phyloP scores from a whole-genome alignment of 2,113 vertebrate species.

The Carettochelys insculpta region DNA sequence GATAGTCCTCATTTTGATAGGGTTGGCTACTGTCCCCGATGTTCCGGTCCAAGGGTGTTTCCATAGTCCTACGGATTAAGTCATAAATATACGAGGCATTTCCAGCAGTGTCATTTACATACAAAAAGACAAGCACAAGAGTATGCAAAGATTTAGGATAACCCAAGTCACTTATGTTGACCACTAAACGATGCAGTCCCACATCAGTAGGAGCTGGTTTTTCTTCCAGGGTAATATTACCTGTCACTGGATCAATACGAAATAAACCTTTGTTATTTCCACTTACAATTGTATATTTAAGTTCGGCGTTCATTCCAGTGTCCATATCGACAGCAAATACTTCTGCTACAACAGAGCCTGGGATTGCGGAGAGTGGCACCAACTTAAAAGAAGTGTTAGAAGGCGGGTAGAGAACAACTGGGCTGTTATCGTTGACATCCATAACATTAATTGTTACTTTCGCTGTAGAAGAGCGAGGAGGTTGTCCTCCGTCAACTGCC shows the following conservation, averaged over 20 bases:
- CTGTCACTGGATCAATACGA: conserved; percentile 96
- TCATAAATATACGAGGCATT: conserved; percentile 94
- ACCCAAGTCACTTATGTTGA: conserved; percentile 97
- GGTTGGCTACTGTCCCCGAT: conserved; percentile 93
- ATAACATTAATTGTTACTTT: conserved; percentile 99
- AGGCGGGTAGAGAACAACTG: conserved; percentile 93
- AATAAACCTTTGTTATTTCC: conserved; percentile 96
- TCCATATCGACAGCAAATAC: conserved; percentile 98
- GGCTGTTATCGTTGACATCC: conserved; percentile 97
- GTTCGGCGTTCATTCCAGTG: conserved; percentile 97
- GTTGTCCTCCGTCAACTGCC: conserved; percentile 93
- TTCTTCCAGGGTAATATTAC: conserved; percentile 97
- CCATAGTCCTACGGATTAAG: conserved; percentile 96
- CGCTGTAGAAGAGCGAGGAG: conserved; percentile 92
- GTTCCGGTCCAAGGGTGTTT: conserved; percentile 94
- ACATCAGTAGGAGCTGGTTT: conserved; percentile 88
- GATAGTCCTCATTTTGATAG: conserved; percentile 95
- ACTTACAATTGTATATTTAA: conserved; percentile 96
- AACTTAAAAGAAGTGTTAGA: conserved; percentile 98
- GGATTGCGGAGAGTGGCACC: conserved; percentile 95
- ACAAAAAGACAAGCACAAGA: conserved; percentile 95
- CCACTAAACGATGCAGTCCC: conserved; percentile 94
- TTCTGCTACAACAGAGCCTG: conserved; percentile 95
- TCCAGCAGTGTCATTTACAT: conserved; percentile 96
- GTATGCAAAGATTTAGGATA: conserved; percentile 97